Base-by-base conservation (phyloP, 1,140 invertebrate genomes). In the Caenorhabditis tropicalis region DNA sequence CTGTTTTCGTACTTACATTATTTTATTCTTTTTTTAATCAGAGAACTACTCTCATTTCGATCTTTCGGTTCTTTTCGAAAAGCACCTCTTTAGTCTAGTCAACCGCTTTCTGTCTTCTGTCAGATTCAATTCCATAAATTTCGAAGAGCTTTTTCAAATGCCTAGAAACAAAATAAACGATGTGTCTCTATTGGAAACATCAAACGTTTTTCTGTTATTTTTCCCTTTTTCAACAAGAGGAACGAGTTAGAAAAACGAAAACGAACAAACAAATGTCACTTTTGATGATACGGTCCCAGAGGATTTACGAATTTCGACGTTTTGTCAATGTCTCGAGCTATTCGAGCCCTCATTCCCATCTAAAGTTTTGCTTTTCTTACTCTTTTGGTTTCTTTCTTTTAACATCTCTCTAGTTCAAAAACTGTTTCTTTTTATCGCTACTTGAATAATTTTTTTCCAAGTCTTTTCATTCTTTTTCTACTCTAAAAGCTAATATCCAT, bases 261-360 rank as follows among this genome's bases (percentile, higher is more conserved):
- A 33, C 2, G 65, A 74, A 74, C 60, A 70, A 43, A 74, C 58
- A 74, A 12, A 74, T 74, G 65, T 24, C 65, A 74, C 65, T 74
- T 43, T 74, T 74, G 65, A 74, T 74, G 29, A 43, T 74, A 74
- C 65, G 33, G 65, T 74, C 65, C 65, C 65, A 1, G 27, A 24
- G n/a, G 65, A 46, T 21, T 43, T 27, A 15, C 21, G 1, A 33
- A 33, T 33, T 24, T 56, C 21, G 21, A 27, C 53, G 15, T 65
- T 65, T 36, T 65, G 58, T 39, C 58, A 65, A 56, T 56, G 53
- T 56, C 53, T 56, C 21, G 29, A 24, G 53, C 10, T 33, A 10
- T 43, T 5, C 5, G 39, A 7, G 10, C 24, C 6, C 58, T 19
- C 29, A 65, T 33, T n/a, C n/a, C n/a, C n/a, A 15, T 36, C 36